phyloP scores from a whole-genome alignment of 2,113 vertebrate genomes.

The Paratilapia polleni region DNA sequence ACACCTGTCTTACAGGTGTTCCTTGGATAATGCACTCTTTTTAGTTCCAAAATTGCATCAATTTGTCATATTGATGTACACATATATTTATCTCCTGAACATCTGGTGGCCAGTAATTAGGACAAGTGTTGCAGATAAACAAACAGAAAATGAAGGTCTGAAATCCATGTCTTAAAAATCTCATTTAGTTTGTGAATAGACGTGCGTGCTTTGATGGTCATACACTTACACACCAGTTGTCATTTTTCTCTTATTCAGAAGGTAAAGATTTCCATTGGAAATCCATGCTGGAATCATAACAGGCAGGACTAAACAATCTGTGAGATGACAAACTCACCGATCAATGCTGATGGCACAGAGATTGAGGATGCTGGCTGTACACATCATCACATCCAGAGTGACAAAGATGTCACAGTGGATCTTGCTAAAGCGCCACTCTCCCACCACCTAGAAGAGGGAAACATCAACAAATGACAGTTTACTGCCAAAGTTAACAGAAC shows the following conservation, averaged over 20 bases:
- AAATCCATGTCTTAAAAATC: slow-evolving; percentile 16
- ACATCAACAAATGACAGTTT: slow-evolving; percentile 48
- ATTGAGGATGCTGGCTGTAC: slow-evolving; percentile 98
- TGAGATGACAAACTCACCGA: slow-evolving; percentile 84
- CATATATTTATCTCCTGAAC: not conserved
- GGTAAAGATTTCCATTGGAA: slow-evolving; percentile 40
- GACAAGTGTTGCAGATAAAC: not conserved
- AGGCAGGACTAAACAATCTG: slow-evolving; percentile 27
- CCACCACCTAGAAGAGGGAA: slow-evolving; percentile 88
- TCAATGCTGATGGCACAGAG: slow-evolving; percentile 99
- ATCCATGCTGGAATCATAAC: slow-evolving; percentile 41
- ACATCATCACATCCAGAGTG: slow-evolving; percentile 99
- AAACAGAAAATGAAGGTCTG: not conserved
- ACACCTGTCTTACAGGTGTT: not conserved
- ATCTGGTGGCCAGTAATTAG: slow-evolving; percentile 22
- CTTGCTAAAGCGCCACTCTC: slow-evolving; percentile 96
- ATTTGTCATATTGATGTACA: slow-evolving; percentile 3
- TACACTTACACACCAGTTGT: not conserved
- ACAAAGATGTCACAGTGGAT: slow-evolving; percentile 99
- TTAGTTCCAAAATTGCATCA: not conserved
- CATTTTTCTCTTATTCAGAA: slow-evolving; percentile 29
- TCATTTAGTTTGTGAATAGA: slow-evolving; percentile 16
- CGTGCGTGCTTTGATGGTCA: not conserved
- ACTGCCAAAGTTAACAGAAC: slow-evolving; percentile 39
- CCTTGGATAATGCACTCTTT: not conserved